Conservation (phyloP, 2,113 vertebrate genomes). For the Pogona vitticeps region DNA sequence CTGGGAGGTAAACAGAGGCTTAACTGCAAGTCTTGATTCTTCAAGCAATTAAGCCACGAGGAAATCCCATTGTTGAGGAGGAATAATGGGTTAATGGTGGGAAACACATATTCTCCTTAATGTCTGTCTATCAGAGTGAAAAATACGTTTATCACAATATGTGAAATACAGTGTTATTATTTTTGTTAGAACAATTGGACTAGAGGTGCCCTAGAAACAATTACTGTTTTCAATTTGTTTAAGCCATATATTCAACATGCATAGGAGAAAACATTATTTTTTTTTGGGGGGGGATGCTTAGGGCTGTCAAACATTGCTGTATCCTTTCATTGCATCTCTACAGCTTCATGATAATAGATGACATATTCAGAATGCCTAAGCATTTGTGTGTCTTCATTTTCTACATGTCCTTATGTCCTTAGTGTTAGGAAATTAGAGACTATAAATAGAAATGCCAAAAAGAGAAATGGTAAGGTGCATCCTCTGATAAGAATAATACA, state of each 20-base stretch:
- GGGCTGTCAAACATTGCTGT: neutral
- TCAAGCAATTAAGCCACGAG: too few species aligned
- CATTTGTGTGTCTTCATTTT: conserved; percentile 10
- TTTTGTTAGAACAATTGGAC: neutral
- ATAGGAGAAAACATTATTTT: neutral
- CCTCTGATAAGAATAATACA: conserved; percentile 22
- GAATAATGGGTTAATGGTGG: too few species aligned
- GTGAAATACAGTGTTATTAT: neutral
- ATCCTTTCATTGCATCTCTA: neutral
- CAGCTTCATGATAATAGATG: conserved; percentile 12
- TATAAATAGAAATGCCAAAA: conserved; percentile 38
- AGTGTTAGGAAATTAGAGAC: neutral
- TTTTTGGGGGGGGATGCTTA: neutral
- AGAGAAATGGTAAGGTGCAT: conserved; percentile 6
- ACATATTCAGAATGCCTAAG: conserved; percentile 14
- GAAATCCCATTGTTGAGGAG: too few species aligned
- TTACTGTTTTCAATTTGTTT: neutral
- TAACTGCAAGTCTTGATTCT: too few species aligned
- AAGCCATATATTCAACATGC: neutral
- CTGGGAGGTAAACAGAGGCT: too few species aligned
- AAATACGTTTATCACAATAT: too few species aligned
- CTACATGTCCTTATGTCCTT: conserved; percentile 3
- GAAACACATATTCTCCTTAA: too few species aligned
- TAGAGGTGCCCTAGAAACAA: neutral
- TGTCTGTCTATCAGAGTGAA: too few species aligned